Conservation (phyloP, 2,797 vertebrate species). For the Lateolabrax maculatus region DNA sequence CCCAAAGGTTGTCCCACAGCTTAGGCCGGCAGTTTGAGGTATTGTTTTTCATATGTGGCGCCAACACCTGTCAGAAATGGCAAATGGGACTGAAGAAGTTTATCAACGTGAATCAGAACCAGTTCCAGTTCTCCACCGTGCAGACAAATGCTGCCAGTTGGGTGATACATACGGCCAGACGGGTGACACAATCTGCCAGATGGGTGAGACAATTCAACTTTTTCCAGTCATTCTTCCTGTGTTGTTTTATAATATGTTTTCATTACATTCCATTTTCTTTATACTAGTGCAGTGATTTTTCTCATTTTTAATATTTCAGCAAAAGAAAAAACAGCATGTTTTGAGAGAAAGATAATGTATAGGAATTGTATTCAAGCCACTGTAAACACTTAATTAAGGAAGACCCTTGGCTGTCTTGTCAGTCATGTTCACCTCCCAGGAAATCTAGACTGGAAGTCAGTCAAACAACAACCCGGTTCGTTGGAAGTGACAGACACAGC, state of each 20-base stretch:
- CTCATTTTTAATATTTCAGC: not conserved
- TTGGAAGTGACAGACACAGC: too few relatives aligned
- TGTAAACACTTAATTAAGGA: conserved; percentile 43
- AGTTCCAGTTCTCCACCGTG: conserved; percentile 23
- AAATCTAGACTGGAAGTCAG: too few relatives aligned
- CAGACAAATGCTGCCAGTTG: conserved; percentile 43
- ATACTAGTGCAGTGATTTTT: not conserved
- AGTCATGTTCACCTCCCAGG: conserved; percentile 55
- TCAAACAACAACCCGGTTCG: too few relatives aligned
- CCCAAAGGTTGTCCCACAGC: conserved; percentile 69
- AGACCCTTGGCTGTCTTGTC: conserved; percentile 49
- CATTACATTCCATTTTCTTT: not conserved
- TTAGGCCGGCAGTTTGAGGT: conserved; percentile 55
- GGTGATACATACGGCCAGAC: conserved; percentile 15
- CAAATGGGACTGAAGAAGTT: conserved; percentile 41
- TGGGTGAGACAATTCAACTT: conserved; percentile 4
- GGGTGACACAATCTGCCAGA: conserved; percentile 21
- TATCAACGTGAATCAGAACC: conserved; percentile 40
- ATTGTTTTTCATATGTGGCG: conserved; percentile 65
- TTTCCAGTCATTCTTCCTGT: conserved; percentile 25
- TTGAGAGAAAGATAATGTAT: not conserved
- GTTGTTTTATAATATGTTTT: not conserved
- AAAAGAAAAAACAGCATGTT: not conserved
- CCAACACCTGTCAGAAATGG: conserved; percentile 74
- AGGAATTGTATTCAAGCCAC: conserved; percentile 14